Conservation (phyloP, 35 echinoderm and acorn worm species). For the Lytechinus variegatus region DNA sequence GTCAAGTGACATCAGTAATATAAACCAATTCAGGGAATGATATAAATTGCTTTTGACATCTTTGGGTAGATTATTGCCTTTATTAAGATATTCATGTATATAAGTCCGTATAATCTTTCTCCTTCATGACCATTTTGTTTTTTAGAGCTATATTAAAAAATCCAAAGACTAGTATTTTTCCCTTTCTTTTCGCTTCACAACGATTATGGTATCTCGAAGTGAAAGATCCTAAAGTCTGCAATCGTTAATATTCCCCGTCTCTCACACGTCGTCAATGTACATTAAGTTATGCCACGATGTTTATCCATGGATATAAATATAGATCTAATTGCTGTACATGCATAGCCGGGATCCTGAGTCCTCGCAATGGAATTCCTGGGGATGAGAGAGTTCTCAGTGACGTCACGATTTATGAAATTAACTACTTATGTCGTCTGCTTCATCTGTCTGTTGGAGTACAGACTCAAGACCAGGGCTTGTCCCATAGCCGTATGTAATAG, state of each 20-base stretch:
- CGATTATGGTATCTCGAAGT: background rate
- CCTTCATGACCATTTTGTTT: too few relatives aligned
- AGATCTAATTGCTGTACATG: slow-evolving; percentile 11
- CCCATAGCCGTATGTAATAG: too few relatives aligned
- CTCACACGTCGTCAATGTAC: background rate
- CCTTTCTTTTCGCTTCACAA: too few relatives aligned
- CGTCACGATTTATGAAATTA: slow-evolving; percentile 21
- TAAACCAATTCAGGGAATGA: too few relatives aligned
- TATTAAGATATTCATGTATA: too few relatives aligned
- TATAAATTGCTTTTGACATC: too few relatives aligned
- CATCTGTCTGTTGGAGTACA: background rate
- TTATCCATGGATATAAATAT: slow-evolving; percentile 32
- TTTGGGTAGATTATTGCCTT: too few relatives aligned
- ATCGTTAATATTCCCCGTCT: background rate
- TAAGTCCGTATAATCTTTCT: too few relatives aligned
- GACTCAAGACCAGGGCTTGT: background rate
- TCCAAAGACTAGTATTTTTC: too few relatives aligned
- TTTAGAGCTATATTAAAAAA: too few relatives aligned
- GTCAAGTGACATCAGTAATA: too few relatives aligned
- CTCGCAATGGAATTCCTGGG: background rate
- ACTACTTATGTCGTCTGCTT: slow-evolving; percentile 1
- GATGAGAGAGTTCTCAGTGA: background rate
- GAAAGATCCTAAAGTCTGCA: background rate
- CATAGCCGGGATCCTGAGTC: slow-evolving; percentile 2
- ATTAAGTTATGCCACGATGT: background rate